Conservation (phyloP, 92 coral and sea anemone species). For the Meandrina meandrites region DNA sequence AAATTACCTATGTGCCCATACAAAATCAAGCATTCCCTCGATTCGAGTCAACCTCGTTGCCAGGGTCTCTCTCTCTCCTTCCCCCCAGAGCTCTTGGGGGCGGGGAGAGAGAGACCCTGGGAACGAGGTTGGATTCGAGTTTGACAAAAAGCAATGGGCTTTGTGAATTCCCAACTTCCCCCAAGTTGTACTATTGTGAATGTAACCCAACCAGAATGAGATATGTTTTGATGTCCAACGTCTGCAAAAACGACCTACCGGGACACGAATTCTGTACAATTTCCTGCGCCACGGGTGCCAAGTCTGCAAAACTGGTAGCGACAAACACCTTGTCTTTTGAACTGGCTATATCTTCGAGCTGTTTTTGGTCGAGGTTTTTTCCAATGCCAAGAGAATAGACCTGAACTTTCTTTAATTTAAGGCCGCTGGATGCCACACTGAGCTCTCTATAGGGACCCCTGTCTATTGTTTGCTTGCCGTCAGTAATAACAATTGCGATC, state of each 20-base stretch:
- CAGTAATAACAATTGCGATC: constrained; percentile 60
- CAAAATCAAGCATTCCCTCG: too few species aligned
- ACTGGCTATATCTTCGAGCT: constrained; percentile 41
- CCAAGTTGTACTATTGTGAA: not conserved
- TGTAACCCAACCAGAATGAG: not conserved
- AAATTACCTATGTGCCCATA: too few species aligned
- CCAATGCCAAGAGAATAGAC: constrained; percentile 64
- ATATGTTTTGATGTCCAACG: not conserved
- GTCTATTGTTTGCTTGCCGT: constrained; percentile 64
- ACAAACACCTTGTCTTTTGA: constrained; percentile 29
- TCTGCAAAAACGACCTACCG: not conserved
- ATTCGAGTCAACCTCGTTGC: too few species aligned
- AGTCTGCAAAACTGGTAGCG: constrained; percentile 22
- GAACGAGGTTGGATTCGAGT: too few species aligned
- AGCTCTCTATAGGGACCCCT: constrained; percentile 38
- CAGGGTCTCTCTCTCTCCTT: too few species aligned
- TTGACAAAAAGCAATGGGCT: not conserved
- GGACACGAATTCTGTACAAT: constrained; percentile 39
- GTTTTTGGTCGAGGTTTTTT: not conserved
- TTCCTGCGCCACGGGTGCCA: constrained; percentile 13
- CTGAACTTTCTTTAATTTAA: constrained; percentile 54
- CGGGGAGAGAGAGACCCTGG: too few species aligned
- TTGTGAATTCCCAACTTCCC: too few species aligned
- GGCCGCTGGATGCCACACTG: constrained; percentile 35
- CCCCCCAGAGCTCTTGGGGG: too few species aligned